Percentiles rank a stretch among this genome's conserved stretches.
Evolutionary conservation across 2,797 vertebrate species (phyloP).

Genomic region (Mustela erminea): DNA sequence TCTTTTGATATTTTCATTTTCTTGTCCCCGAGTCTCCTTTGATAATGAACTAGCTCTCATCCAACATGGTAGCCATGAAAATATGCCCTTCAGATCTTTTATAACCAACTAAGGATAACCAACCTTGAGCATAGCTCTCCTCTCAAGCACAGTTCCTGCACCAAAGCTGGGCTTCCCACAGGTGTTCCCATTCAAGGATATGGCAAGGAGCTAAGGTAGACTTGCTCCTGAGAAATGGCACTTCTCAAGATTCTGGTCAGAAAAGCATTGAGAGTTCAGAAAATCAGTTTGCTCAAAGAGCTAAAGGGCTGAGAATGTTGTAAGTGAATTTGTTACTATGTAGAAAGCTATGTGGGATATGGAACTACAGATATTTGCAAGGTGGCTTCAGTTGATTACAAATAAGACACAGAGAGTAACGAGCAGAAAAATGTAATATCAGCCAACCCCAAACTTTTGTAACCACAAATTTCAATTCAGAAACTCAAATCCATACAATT

Average conservation of each 20-base stretch:
- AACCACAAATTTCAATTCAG: background rate
- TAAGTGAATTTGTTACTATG: background rate
- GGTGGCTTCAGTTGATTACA: background rate
- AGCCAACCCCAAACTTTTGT: background rate
- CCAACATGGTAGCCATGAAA: background rate
- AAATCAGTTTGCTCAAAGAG: background rate
- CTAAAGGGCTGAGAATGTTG: background rate
- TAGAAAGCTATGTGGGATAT: background rate
- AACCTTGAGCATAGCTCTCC: background rate
- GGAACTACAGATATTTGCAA: background rate
- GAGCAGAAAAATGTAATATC: background rate
- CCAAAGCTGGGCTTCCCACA: background rate
- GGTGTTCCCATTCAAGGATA: background rate
- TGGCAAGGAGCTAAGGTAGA: background rate
- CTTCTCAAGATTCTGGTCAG: background rate
- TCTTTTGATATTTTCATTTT: background rate
- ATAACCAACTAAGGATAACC: background rate
- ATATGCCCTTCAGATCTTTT: background rate
- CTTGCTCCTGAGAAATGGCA: background rate
- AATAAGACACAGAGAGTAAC: background rate
- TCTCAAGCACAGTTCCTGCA: background rate
- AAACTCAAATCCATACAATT: conserved; percentile 12
- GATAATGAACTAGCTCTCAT: background rate
- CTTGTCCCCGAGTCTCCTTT: background rate
- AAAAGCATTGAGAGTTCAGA: background rate